Base-by-base conservation (phyloP, 64 coral and sea anemone species). In the Porites lutea region DNA sequence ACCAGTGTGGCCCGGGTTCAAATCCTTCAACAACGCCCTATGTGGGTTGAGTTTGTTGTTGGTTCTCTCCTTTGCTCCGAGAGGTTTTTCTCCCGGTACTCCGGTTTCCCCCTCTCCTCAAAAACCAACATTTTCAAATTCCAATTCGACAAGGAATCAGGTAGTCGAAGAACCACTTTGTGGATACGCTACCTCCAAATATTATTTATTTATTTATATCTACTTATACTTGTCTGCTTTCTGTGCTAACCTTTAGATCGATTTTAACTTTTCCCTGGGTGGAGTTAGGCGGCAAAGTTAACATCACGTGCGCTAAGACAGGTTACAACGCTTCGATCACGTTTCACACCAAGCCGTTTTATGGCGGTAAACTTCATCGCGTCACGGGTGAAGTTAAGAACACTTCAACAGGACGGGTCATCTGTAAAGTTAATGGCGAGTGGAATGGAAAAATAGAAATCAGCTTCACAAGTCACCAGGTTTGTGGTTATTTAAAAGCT, bases 271-370 rank as follows among this genome's bases (percentile, higher is more conserved):
- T 92, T 78, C 97, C 97, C 4, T 99, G 97, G 97, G 88, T 93
- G 9, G 97, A 99, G 65, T 92, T 99, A 9, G 97, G 97, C 16
- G 94, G 97, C 53, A 99, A 99, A 80, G 88, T 99, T 37, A 82
- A 99, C 78, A 99, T 99, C 75, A 82, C 91, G 3, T 99, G 97
- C 88, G 77, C 88, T 11, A 99, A 96, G 73, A 99, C 94, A 37
- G 94, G 97, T 7, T 99, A 93, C 52, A 96, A 87, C 60, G 91
- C 94, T 2, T 99, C 97, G 0, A 78, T 96, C 5, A 99, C 97
- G 48, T 99, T 99, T 93, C 94, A 99, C 77, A 96, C 97, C 2
- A 99, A 99, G 69, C 97, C 97, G 7, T 93, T 96, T 79, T 99
- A 99, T 86, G 97, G 97, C n/a, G 97, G 97, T 51, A 90, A 87